Base-by-base conservation (phyloP, 1,140 invertebrate species). In the Homarus americanus region DNA sequence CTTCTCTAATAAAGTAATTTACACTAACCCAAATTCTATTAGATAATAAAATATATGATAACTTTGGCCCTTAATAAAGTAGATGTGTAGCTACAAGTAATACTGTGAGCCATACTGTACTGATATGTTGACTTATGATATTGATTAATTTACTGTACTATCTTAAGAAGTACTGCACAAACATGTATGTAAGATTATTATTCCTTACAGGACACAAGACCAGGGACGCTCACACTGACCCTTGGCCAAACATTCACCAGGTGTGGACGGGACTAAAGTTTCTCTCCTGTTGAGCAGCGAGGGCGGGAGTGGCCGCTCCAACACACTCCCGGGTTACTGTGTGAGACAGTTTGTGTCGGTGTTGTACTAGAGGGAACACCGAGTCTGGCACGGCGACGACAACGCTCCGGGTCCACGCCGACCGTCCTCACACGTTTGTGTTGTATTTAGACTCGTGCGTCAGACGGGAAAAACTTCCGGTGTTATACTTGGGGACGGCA, bases 361-460 rank as follows among this genome's bases (percentile, higher is more conserved):
- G 24, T 69, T 69, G 63, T 69, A 69, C 28, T 32, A 69, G 9
- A 69, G 5, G n/a, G n/a, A 7, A 7, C 5, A 69, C 63, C 28
- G 28, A 69, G 28, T 69, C 63, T 69, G n/a, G n/a, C n/a, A 69
- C 63, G 32, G 10, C 28, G 32, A 7, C 3, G 63, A 2, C 63
- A 32, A 69, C 5, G 32, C 58, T 63, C 44, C 0, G 44, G 44
- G 28, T 9, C 24, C 12, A n/a, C 17, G 28, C 63, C 20, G 1
- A 15, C 5, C n/a, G 49, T 7, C 28, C 53, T 90, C 80, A 93
- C 36, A 93, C 92, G 66, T 90, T 91, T 1, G 92, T 93, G 34
- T 93, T 93, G 87, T 93, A 93, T 34, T 90, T 75, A 12, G 92
- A 93, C 49, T 82, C 91, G 17, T 78, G 85, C 1, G 92, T 82